A percentile compares a stretch with the other conserved stretches of the same genome.
phyloP scores from a whole-genome alignment of 2,113 vertebrate species.

The Leuciscus idus region DNA sequence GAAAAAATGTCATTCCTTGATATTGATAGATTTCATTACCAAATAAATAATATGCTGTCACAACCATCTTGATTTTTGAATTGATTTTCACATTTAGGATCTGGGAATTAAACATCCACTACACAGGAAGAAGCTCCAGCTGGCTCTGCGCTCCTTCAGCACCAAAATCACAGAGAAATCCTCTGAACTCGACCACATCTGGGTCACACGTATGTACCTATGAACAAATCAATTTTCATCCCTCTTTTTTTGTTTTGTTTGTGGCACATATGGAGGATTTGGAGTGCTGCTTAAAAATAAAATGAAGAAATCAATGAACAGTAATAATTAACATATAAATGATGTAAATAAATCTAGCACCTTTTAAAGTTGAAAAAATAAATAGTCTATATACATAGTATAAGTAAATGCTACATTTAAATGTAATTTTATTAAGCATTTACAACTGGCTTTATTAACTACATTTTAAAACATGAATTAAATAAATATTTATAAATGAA shows the following conservation, averaged over 20 bases:
- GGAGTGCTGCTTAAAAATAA: background rate
- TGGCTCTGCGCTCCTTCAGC: slow-evolving; percentile 84
- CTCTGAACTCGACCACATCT: slow-evolving; percentile 88
- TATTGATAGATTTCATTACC: background rate
- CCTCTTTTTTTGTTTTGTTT: no score
- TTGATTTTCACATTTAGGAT: slow-evolving; percentile 76
- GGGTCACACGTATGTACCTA: slow-evolving; percentile 89
- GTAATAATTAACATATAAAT: no score
- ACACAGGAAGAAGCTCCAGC: slow-evolving; percentile 93
- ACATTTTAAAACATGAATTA: background rate
- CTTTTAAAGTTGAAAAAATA: no score
- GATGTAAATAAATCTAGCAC: no score
- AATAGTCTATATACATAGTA: no score
- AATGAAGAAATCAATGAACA: no score
- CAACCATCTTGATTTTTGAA: background rate
- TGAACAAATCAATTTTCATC: background rate
- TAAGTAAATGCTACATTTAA: no score
- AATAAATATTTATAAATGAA: background rate
- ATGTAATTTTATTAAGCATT: background rate
- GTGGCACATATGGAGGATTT: no score
- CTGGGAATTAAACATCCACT: slow-evolving; percentile 92
- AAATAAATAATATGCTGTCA: background rate
- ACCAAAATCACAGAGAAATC: slow-evolving; percentile 85
- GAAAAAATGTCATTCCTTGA: background rate
- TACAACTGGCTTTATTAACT: background rate